Evolutionary conservation across 1,140 invertebrate species (phyloP).

Genomic region (Drosophila erecta): DNA sequence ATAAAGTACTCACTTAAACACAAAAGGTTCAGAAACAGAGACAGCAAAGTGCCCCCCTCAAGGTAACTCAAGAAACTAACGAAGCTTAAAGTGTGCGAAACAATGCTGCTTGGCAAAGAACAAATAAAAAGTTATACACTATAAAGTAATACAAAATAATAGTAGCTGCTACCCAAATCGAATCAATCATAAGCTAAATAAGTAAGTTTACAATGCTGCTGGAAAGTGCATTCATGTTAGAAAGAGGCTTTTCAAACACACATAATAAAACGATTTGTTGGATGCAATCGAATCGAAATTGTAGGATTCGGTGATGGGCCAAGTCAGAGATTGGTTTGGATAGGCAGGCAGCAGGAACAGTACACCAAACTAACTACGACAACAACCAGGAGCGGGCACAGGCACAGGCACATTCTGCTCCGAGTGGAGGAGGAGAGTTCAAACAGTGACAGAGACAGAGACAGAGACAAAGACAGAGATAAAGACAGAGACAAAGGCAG

Average conservation of each 20-base stretch:
- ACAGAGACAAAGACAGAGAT: no score
- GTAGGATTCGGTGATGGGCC: not conserved
- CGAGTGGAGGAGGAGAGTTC: not conserved
- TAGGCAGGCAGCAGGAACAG: constrained; percentile 7
- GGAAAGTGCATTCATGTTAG: no score
- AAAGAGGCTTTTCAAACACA: not conserved
- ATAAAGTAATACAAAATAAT: no score
- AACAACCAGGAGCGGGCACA: constrained; percentile 12
- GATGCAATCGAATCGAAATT: constrained; percentile 4
- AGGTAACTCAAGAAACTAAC: not conserved
- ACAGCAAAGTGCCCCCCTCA: not conserved
- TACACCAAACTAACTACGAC: constrained; percentile 32
- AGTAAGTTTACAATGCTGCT: no score
- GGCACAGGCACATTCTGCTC: constrained; percentile 1
- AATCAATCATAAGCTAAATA: no score
- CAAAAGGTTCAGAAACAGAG: not conserved
- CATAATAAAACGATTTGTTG: not conserved
- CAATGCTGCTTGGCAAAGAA: not conserved
- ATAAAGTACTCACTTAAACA: constrained; percentile 13
- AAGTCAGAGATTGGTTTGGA: constrained; percentile 1
- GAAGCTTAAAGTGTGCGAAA: not conserved
- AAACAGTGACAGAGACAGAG: not conserved
- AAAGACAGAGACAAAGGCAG: no score
- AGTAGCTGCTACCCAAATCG: not conserved
- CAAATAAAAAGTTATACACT: no score